phyloP scores from a whole-genome alignment of 2,888 invertebrate species.

The Notocelia uddmanniana region DNA sequence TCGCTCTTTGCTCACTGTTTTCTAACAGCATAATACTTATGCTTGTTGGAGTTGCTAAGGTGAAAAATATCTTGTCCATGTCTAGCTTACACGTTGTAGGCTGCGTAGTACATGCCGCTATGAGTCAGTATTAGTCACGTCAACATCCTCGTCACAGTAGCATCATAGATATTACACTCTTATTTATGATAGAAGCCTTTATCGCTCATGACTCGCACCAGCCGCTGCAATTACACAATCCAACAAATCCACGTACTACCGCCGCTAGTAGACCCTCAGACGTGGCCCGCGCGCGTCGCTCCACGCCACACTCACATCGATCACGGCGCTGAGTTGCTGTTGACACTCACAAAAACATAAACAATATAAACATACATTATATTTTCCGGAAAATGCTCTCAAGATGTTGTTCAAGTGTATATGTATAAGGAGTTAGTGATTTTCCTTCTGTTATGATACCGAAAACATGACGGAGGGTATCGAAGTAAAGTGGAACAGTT shows the following conservation, averaged over 20 bases:
- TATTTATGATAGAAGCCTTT: too few relatives aligned
- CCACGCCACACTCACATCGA: not conserved
- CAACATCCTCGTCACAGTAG: too few relatives aligned
- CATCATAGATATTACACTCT: too few relatives aligned
- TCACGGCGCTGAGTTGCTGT: not conserved
- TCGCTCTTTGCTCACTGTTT: too few relatives aligned
- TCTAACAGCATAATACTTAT: too few relatives aligned
- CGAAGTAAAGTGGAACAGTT: slow-evolving; percentile 26
- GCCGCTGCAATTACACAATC: not conserved
- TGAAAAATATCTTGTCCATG: too few relatives aligned
- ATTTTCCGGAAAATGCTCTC: not conserved
- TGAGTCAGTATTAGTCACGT: too few relatives aligned
- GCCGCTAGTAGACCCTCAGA: not conserved
- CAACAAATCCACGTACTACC: not conserved
- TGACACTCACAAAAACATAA: not conserved
- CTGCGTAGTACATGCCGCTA: too few relatives aligned
- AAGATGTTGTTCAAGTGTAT: not conserved
- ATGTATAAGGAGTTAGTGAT: not conserved
- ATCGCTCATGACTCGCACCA: slow-evolving; percentile 8
- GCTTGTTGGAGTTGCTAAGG: too few relatives aligned
- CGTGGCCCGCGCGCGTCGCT: slow-evolving; percentile 6
- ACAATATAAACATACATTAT: not conserved
- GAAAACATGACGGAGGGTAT: slow-evolving; percentile 22
- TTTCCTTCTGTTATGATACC: not conserved
- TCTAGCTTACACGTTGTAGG: too few relatives aligned